phyloP scores from a whole-genome alignment of 1,140 invertebrate genomes.

The Plectrocnemia conspersa region DNA sequence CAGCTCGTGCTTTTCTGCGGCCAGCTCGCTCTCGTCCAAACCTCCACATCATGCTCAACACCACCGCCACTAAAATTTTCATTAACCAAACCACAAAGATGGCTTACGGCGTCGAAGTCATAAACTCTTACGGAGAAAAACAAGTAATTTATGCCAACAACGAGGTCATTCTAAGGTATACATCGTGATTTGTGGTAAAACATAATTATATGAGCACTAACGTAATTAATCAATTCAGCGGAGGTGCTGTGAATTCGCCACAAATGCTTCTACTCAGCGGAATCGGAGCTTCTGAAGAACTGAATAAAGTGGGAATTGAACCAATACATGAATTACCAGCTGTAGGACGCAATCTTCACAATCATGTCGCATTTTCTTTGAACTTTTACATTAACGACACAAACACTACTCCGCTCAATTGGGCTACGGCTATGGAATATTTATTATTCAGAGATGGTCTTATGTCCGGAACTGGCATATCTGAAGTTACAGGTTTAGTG shows the following conservation, averaged over 20 bases:
- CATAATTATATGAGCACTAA: neutral
- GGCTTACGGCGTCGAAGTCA: constrained; percentile 53
- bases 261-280: constrained; percentile 81
- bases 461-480: constrained; percentile 80
- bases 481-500: constrained; percentile 76
- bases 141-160: constrained; percentile 56
- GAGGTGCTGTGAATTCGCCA: constrained; percentile 73
- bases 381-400: constrained; percentile 79
- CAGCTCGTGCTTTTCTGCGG: constrained; percentile 76
- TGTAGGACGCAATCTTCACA: constrained; percentile 84
- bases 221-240: constrained; percentile 41
- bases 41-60: constrained; percentile 63
- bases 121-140: constrained; percentile 57
- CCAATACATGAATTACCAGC: constrained; percentile 71
- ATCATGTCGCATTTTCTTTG: constrained; percentile 75
- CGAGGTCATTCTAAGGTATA: constrained; percentile 59
- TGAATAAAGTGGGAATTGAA: constrained; percentile 57
- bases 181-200: too few relatives aligned
- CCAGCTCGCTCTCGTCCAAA: constrained; percentile 72
- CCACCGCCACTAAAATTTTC: constrained; percentile 57
- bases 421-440: constrained; percentile 85
- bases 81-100: constrained; percentile 50
- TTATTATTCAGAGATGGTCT: constrained; percentile 76
- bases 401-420: constrained; percentile 74
- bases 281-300: constrained; percentile 70